Conservation (phyloP, 2,797 vertebrate species). For the Fringilla coelebs region DNA sequence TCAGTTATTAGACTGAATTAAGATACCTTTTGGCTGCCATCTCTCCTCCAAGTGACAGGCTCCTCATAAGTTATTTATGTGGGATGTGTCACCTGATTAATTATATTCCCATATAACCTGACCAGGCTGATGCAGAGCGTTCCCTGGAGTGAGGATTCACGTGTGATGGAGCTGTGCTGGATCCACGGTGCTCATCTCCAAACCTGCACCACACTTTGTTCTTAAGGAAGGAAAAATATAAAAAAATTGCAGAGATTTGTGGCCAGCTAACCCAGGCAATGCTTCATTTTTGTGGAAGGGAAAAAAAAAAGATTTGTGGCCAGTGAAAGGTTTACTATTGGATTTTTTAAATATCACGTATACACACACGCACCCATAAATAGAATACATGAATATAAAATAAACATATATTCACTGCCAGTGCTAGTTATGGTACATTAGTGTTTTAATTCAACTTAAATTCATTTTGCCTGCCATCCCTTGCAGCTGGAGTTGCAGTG, state of each 20-base stretch:
- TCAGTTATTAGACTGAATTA: neutral
- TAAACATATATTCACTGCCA: neutral
- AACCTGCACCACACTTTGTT: neutral
- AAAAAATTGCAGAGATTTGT: neutral
- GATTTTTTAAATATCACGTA: neutral
- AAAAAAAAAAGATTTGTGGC: neutral
- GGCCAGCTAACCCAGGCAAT: neutral
- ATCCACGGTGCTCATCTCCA: fast-evolving
- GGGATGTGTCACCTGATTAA: conserved; percentile 10
- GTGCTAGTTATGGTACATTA: neutral
- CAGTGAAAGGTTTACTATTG: neutral
- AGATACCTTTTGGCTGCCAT: neutral
- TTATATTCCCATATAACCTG: neutral
- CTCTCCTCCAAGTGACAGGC: neutral
- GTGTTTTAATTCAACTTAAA: neutral
- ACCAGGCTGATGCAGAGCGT: neutral
- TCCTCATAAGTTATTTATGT: conserved; percentile 34
- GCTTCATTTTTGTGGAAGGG: neutral
- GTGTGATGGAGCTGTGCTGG: fast-evolving
- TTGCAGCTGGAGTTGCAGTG: neutral
- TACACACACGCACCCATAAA: neutral
- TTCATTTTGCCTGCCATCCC: neutral
- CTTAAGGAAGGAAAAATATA: neutral
- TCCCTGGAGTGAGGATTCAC: neutral
- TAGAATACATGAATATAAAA: neutral